Evolutionary conservation across 2,113 vertebrate species (phyloP), one percentile per base, ranked within the genome.

Genomic region (Dasyprocta punctata): DNA sequence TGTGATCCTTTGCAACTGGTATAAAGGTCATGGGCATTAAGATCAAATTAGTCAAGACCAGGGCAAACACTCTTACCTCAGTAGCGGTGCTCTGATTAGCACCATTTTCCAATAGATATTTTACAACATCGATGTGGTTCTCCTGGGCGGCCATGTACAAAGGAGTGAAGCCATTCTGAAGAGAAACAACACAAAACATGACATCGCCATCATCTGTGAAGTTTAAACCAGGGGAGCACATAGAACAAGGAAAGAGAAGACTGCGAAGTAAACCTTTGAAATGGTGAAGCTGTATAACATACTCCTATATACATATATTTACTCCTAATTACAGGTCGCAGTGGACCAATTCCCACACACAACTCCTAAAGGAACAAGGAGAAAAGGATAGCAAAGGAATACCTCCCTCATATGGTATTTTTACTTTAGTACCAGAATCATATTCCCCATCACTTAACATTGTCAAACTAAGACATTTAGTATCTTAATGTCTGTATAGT

Each of bases 61-160:
- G 11, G 52, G 13, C 2, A n/a, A 60, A 36, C 24, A 16, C 14
- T 3, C 89, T 97, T 97, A 99, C 99, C 99, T 99, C 99, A 2
- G 99, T 99, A 81, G 99, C 99, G 0, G 99, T 99, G 98, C 99
- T 99, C 99, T 99, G 99, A 98, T 99, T 99, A 97, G 99, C 99
- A 97, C 99, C 99, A 41, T 99, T 99, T 98, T 99, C 99, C 96
- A 99, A 98, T 69, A 99, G 99, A 96, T 99, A 99, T 33, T 99
- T 99, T 41, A 99, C 99, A 95, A 99, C 99, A 49, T 99, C 99
- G 52, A 99, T 98, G 97, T 99, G 99, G 97, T 99, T 99, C 98
- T 99, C 99, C 98, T 99, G 99, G 89, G 99, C 99, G 19, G 99
- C 99, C 99, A 99, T 99, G 96, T 99, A 99, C 73, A 99, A 98